Conservation (phyloP, 2,888 invertebrate genomes). For the Cosmia pyralina region DNA sequence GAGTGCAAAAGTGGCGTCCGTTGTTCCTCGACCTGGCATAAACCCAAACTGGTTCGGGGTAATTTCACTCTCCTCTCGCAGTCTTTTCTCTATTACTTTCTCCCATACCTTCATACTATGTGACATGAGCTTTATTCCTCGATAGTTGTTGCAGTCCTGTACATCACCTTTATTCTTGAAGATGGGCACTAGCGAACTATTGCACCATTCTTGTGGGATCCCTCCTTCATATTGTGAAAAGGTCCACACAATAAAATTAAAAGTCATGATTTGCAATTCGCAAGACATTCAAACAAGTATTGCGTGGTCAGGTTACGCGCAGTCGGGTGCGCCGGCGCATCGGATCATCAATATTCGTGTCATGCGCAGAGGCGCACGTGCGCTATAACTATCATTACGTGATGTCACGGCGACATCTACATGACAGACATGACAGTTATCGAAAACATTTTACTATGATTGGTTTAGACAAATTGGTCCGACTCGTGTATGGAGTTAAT, state of each 20-base stretch:
- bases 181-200: too few relatives aligned
- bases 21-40: too few relatives aligned
- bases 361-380: conserved; percentile 65
- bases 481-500: conserved; percentile 13
- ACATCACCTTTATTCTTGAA: too few relatives aligned
- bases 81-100: too few relatives aligned
- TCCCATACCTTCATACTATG: too few relatives aligned
- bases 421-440: conserved; percentile 65
- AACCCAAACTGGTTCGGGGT: too few relatives aligned
- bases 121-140: too few relatives aligned
- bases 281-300: conserved; percentile 43
- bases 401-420: conserved; percentile 61
- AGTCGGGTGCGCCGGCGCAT: conserved; percentile 49
- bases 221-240: conserved; percentile 48
- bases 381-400: conserved; percentile 60
- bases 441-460: conserved; percentile 54
- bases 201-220: too few relatives aligned
- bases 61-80: too few relatives aligned
- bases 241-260: conserved; percentile 31
- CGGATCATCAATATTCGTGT: conserved; percentile 58
- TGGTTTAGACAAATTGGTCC: conserved; percentile 31
- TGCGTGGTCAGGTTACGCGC: conserved; percentile 43
- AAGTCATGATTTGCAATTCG: conserved; percentile 47
- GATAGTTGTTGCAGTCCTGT: too few relatives aligned
- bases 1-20: too few relatives aligned